Evolutionary conservation across 1,140 invertebrate genomes (phyloP), one percentile per base, ranked within the genome.

Genomic region (Nilaparvata lugens): DNA sequence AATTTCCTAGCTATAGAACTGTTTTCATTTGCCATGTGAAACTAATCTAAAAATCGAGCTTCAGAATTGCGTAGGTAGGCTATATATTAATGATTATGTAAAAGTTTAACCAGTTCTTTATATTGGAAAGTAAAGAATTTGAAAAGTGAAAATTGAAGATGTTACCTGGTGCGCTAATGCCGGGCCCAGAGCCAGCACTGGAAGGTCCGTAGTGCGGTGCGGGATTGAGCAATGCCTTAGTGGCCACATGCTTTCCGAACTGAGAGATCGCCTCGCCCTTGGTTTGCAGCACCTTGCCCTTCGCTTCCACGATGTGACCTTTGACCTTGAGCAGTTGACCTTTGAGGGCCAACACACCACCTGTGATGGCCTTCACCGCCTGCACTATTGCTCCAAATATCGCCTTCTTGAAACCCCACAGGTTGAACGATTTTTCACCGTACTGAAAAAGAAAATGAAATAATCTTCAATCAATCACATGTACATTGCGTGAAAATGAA

Each of bases 241-340:
- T 81, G 14, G 87, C 86, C 56, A 91, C 81, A 51, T 83, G 81
- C 69, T 84, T 85, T 31, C 89, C 89, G n/a, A 89, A 74, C 56
- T 84, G 81, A 31, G 84, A 81, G 56, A 91, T 83, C 18, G 81
- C 83, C 54, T 90, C 86, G 11, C 89, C 89, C 63, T 85, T 83
- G 3, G 77, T 77, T 2, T 78, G 79, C 59, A 90, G 80, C 21
- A 88, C 74, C 70, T 84, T 86, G 16, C 89, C 88, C 62, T 88
- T 81, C 0, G 85, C 83, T 1, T 83, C 78, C 4, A 89, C 77
- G 6, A 89, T 70, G 45, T 86, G 85, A 18, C 89, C 89, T 56
- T 88, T 83, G 18, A 87, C 88, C 73, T 91, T 92, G 63, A 91
- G 85, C 4, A 93, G 71, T 69, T 91, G 87, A 3, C 89, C 89